These are phyloP conservation scores for Centroberyx gerrardi DNA, from an alignment of 2,797 vertebrate genomes.

Conservation along the genomic window DNA sequence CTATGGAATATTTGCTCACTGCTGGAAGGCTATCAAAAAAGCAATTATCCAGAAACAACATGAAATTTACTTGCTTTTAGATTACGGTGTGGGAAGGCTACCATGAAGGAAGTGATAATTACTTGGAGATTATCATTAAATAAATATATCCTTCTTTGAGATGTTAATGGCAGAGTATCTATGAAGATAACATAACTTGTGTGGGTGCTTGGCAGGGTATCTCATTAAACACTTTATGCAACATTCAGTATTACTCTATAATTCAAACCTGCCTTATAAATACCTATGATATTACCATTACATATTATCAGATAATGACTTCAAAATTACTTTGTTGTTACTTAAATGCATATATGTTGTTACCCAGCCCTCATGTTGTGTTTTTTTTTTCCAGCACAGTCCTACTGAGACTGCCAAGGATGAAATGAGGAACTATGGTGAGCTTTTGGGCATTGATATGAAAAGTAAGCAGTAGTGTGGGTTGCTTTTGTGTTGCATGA, in stretches of 20 bases:
- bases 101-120: constrained; percentile 44
- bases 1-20: constrained; percentile 24
- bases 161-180: neutral
- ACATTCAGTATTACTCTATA: constrained; percentile 13
- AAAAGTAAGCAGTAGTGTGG: neutral
- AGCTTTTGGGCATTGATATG: constrained; percentile 4
- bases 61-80: constrained; percentile 27
- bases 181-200: constrained; percentile 25
- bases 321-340: neutral
- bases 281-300: constrained; percentile 1
- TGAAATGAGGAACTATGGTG: constrained; percentile 2
- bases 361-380: neutral
- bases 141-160: constrained; percentile 31
- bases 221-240: constrained; percentile 25
- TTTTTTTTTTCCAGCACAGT: constrained; percentile 10
- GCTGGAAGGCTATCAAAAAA: constrained; percentile 47
- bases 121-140: constrained; percentile 47
- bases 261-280: constrained; percentile 4
- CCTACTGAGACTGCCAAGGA: constrained; percentile 12
- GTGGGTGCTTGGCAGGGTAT: constrained; percentile 32
- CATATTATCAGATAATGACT: neutral
- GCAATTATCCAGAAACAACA: constrained; percentile 48
- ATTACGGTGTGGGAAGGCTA: constrained; percentile 30
- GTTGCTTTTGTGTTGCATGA: neutral
- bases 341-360: neutral